Percentiles rank a stretch among this genome's conserved stretches.
Evolutionary conservation across 2,888 invertebrate species (phyloP).

Genomic region (Tachina fera): DNA sequence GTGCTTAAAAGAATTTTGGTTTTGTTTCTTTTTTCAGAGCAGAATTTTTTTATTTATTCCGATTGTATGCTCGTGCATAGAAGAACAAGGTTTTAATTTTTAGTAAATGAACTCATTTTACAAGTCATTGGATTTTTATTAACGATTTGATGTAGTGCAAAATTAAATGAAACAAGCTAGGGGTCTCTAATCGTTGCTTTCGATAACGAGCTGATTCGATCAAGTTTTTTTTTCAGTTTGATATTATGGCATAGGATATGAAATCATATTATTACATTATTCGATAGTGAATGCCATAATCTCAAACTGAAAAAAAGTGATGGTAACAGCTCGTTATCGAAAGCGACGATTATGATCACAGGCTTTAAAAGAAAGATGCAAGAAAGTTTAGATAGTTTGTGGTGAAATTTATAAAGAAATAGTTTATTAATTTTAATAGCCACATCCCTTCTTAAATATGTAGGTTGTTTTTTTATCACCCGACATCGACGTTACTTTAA

Average conservation of each 20-base stretch:
- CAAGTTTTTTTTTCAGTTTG: too few species aligned
- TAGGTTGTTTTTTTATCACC: too few species aligned
- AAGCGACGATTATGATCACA: too few species aligned
- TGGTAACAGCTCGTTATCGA: too few species aligned
- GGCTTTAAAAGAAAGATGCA: not conserved
- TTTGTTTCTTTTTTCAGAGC: not conserved
- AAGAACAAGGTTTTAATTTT: constrained; percentile 28
- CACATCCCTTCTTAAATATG: not conserved
- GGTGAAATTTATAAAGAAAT: too few species aligned
- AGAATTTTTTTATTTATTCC: constrained; percentile 22
- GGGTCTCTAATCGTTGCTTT: not conserved
- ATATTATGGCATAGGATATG: too few species aligned
- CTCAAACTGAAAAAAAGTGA: too few species aligned
- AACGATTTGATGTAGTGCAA: not conserved
- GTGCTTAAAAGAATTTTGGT: constrained; percentile 4
- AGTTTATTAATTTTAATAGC: not conserved
- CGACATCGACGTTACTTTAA: too few species aligned
- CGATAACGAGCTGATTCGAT: too few species aligned
- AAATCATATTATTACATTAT: too few species aligned
- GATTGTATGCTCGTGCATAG: not conserved
- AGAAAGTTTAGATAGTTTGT: not conserved
- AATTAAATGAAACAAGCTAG: not conserved
- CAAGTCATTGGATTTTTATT: constrained; percentile 18
- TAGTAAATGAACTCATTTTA: constrained; percentile 10
- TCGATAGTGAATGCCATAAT: too few species aligned